Percentiles rank a stretch among this genome's conserved stretches.
Conservation (phyloP, 2,888 invertebrate species). For the Uloborus plumipes region DNA sequence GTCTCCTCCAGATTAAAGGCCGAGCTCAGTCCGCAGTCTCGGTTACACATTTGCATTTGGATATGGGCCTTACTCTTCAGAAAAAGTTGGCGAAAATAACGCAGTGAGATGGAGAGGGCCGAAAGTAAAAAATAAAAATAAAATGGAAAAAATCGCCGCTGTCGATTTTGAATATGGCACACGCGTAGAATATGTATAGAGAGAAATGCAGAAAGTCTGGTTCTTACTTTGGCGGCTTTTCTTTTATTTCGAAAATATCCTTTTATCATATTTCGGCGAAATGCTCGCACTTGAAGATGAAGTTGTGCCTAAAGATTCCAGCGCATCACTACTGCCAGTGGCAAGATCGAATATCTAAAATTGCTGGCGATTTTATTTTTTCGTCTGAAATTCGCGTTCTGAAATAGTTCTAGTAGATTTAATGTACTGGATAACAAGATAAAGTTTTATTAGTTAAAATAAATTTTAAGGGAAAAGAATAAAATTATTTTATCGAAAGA, state of each 20-base stretch:
- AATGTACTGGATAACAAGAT: too few relatives aligned
- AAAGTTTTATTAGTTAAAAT: too few relatives aligned
- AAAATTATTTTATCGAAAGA: too few relatives aligned
- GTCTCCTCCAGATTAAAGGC: constrained; percentile 43
- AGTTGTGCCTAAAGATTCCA: too few relatives aligned
- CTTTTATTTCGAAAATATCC: constrained; percentile 33
- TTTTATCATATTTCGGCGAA: constrained; percentile 34
- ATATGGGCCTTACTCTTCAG: constrained; percentile 20
- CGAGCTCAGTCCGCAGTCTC: constrained; percentile 14
- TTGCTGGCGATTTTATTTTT: too few relatives aligned
- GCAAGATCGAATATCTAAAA: too few relatives aligned
- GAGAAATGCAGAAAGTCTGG: constrained; percentile 14
- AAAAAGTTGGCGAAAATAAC: too few relatives aligned
- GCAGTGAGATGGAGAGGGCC: background rate
- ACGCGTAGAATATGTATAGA: constrained; percentile 43
- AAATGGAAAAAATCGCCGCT: constrained; percentile 15
- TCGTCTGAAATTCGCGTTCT: too few relatives aligned
- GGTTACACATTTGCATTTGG: constrained; percentile 45
- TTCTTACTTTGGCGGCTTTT: constrained; percentile 35
- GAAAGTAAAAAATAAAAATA: constrained; percentile 19
- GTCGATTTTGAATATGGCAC: constrained; percentile 50
- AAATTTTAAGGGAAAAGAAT: too few relatives aligned
- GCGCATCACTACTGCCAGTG: too few relatives aligned
- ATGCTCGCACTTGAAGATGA: too few relatives aligned
- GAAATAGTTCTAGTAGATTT: too few relatives aligned